phyloP scores from a whole-genome alignment of 2,797 vertebrate species.

The Catostomus latipinnis region DNA sequence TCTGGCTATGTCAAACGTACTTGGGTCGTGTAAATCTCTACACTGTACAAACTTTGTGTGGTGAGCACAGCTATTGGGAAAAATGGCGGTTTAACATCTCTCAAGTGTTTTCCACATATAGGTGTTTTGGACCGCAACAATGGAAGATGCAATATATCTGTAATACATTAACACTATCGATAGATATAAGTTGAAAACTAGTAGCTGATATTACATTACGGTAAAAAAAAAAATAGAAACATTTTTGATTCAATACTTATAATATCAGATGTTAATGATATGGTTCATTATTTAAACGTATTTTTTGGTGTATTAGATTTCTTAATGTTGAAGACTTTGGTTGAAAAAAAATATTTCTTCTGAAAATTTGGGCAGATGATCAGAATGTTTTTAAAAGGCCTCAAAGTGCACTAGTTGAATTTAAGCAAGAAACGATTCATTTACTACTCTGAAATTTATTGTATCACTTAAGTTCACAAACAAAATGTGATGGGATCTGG shows the following conservation, averaged over 20 bases:
- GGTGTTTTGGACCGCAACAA: slow-evolving; percentile 29
- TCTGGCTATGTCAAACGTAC: too few relatives aligned
- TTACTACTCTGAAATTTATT: slow-evolving; percentile 29
- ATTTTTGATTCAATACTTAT: slow-evolving; percentile 82
- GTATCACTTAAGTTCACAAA: slow-evolving; percentile 57
- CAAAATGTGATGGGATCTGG: slow-evolving; percentile 74
- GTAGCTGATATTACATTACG: slow-evolving; percentile 82
- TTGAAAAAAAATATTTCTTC: slow-evolving; percentile 59
- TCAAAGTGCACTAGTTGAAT: slow-evolving; percentile 75
- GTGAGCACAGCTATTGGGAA: slow-evolving; percentile 20
- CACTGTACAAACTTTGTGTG: background rate
- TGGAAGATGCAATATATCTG: slow-evolving; percentile 78
- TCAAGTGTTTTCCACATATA: slow-evolving; percentile 32
- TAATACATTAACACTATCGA: slow-evolving; percentile 78
- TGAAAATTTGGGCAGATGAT: slow-evolving; percentile 38
- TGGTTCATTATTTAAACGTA: slow-evolving; percentile 83
- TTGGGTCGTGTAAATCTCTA: too few relatives aligned
- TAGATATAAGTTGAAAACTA: slow-evolving; percentile 80
- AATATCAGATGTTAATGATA: slow-evolving; percentile 80
- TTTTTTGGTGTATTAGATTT: slow-evolving; percentile 84
- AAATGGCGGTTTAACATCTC: slow-evolving; percentile 46
- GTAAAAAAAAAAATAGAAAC: slow-evolving; percentile 76
- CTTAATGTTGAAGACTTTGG: slow-evolving; percentile 73
- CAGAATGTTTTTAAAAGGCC: slow-evolving; percentile 75
- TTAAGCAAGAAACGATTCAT: slow-evolving; percentile 58